Evolutionary conservation across 2,113 vertebrate genomes (phyloP).

Genomic region (Sylvilagus bachmani): DNA sequence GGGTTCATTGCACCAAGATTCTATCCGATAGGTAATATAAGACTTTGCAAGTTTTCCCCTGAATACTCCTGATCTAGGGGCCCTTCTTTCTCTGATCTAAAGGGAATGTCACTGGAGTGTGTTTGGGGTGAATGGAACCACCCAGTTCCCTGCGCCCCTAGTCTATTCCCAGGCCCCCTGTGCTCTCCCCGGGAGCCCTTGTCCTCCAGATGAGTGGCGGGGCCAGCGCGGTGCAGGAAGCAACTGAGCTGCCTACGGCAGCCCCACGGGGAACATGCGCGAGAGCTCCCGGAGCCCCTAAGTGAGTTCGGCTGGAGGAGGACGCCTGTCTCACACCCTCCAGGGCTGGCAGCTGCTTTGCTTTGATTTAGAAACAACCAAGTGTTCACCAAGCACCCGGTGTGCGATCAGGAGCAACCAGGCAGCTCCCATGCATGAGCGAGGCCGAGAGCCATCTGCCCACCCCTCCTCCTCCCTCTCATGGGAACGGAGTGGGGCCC

Average conservation of each 20-base stretch:
- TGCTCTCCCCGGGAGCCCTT: background rate
- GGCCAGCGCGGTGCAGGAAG: background rate
- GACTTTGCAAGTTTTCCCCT: background rate
- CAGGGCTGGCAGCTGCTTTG: background rate
- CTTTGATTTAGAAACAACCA: background rate
- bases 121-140: background rate
- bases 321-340: fast-evolving
- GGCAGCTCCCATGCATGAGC: background rate
- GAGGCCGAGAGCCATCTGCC: fast-evolving
- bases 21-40: background rate
- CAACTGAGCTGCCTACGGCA: background rate
- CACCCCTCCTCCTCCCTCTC: background rate
- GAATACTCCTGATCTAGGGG: background rate
- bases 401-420: fast-evolving
- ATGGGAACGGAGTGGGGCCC: background rate
- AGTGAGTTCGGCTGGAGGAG: background rate
- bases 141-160: background rate
- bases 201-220: fast-evolving
- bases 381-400: background rate
- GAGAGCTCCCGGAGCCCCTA: background rate
- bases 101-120: fast-evolving
- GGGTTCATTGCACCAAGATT: background rate
- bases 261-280: background rate
- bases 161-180: background rate
- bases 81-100: background rate